Conservation (phyloP, 2,797 vertebrate genomes). For the Premnoplex brunnescens region DNA sequence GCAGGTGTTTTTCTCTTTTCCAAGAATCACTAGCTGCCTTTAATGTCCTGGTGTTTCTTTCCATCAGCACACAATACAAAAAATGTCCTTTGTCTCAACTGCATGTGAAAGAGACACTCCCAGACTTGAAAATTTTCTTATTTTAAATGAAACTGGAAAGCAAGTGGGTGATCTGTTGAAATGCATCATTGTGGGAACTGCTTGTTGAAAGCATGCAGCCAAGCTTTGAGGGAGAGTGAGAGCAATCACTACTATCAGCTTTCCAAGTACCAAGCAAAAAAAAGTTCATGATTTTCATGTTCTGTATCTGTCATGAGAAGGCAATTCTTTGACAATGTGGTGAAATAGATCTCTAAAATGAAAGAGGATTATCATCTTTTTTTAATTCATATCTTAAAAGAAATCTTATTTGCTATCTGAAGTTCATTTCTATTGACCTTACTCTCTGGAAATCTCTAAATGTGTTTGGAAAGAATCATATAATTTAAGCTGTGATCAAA, state of each 20-base stretch:
- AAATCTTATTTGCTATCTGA: background rate
- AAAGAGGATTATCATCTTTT: background rate
- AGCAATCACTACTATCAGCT: background rate
- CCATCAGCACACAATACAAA: background rate
- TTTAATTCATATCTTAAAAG: background rate
- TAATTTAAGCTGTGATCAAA: background rate
- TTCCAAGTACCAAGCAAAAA: slow-evolving; percentile 16
- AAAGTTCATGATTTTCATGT: background rate
- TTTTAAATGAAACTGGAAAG: slow-evolving; percentile 19
- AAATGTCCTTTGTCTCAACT: background rate
- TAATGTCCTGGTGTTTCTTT: background rate
- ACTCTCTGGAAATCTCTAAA: background rate
- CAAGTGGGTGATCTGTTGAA: slow-evolving; percentile 5
- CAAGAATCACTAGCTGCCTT: background rate
- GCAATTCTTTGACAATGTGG: slow-evolving; percentile 6
- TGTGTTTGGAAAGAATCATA: slow-evolving; percentile 3
- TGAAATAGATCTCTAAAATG: background rate
- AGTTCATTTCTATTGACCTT: background rate
- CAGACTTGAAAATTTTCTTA: background rate
- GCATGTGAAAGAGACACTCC: background rate
- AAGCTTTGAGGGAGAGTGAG: background rate
- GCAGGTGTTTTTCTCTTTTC: background rate
- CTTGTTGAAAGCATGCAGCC: background rate
- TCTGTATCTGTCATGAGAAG: background rate
- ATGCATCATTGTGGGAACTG: background rate